Evolutionary conservation across 2,888 invertebrate species (phyloP).

Genomic region (Heteropelma amictum): DNA sequence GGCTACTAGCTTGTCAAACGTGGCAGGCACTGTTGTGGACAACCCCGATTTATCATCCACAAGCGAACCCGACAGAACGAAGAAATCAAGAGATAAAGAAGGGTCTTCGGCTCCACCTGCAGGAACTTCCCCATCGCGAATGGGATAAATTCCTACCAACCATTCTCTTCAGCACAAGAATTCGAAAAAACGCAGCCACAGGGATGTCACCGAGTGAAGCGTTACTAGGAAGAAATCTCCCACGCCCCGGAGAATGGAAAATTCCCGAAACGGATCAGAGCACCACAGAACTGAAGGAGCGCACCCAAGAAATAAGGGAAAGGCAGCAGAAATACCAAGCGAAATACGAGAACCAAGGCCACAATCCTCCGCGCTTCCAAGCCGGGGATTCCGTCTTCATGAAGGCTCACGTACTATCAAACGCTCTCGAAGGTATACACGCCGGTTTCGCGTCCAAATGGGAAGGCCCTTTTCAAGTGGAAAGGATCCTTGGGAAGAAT

Average conservation of each 20-base stretch:
- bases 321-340: too few species aligned
- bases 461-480: too few species aligned
- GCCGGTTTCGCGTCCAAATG: too few species aligned
- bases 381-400: too few species aligned
- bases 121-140: neutral
- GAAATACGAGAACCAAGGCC: too few species aligned
- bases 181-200: neutral
- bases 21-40: conserved; percentile 1
- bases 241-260: neutral
- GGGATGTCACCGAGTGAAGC: neutral
- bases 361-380: too few species aligned
- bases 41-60: neutral
- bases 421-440: too few species aligned
- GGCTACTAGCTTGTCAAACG: neutral
- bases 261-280: too few species aligned
- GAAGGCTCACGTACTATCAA: too few species aligned
- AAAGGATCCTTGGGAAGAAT: too few species aligned
- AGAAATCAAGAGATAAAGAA: neutral
- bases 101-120: neutral
- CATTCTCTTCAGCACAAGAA: neutral
- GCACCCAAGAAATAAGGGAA: too few species aligned
- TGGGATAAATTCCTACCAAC: neutral
- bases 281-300: too few species aligned
- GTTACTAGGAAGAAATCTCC: neutral
- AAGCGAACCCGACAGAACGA: neutral